These are phyloP conservation scores for Phorcus lineatus DNA, from an alignment of 2,888 invertebrate species.

Conservation along the genomic window DNA sequence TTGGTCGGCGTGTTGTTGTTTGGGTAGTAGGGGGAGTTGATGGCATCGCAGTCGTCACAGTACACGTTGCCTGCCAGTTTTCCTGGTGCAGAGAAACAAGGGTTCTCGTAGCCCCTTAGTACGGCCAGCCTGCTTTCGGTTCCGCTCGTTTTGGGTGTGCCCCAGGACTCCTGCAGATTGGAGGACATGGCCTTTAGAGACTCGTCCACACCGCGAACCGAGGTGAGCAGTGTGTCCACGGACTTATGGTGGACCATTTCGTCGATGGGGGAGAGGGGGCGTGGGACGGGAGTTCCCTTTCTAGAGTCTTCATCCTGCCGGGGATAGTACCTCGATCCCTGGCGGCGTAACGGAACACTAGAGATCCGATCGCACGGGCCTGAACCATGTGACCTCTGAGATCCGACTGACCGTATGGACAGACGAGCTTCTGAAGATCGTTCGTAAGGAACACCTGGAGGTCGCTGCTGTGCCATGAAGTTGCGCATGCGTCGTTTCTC, in stretches of 20 bases:
- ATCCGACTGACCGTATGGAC: neutral
- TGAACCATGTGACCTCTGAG: neutral
- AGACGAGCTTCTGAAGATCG: neutral
- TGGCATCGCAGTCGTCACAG: conserved; percentile 34
- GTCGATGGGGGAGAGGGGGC: conserved; percentile 55
- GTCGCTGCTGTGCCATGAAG: neutral
- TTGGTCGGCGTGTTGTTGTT: conserved; percentile 63
- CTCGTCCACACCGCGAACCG: conserved; percentile 44
- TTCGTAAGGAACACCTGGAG: neutral
- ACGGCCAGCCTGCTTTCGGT: neutral
- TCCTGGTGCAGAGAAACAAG: neutral
- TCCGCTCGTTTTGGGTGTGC: conserved; percentile 35
- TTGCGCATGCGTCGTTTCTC: conserved; percentile 41
- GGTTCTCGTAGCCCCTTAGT: neutral
- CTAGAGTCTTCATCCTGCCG: conserved; percentile 53
- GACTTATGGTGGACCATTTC: conserved; percentile 47
- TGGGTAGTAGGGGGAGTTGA: conserved; percentile 56
- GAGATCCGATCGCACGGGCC: conserved; percentile 39
- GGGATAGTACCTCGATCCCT: conserved; percentile 43
- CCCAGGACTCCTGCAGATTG: conserved; percentile 58
- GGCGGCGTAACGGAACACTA: conserved; percentile 45
- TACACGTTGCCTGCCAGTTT: conserved; percentile 14
- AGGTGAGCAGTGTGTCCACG: conserved; percentile 36
- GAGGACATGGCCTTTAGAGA: conserved; percentile 52
- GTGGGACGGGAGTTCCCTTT: conserved; percentile 30